Base-by-base conservation (phyloP, 2,888 invertebrate genomes). In the Venustoraphidia nigricollis region DNA sequence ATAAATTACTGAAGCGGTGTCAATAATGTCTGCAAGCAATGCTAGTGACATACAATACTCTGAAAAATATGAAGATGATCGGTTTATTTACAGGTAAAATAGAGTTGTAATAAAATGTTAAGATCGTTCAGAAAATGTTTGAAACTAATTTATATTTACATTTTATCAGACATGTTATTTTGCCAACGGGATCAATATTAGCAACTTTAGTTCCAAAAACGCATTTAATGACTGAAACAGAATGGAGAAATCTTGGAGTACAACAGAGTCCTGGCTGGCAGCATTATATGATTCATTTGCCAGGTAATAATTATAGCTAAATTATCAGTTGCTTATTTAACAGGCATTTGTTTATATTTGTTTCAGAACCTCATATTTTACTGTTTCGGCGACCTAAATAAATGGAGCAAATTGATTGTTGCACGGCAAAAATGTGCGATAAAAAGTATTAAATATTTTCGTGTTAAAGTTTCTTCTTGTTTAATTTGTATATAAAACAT, bases 171-270 rank as follows among this genome's bases (percentile, higher is more conserved):
- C 95, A 95, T 69, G 94, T 94, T 1, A 88, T 93, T 59, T 66
- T 95, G 36, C 92, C 94, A 2, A 17, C 17, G 17, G 17, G 17
- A 17, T 75, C 80, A 13, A 91, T 93, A 53, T 69, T 93, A 40
- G 86, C 90, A 0, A 83, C 83, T 53, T 68, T 83, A 46, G 91
- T 94, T 0, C 94, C 94, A 1, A 84, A 88, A 61, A 81, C 83
- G 0, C 93, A 93, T 62, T 69, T 94, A 44, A 91, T 95, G 91
- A 84, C 89, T 0, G 95, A 95, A 69, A 82, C 87, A 0, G 94
- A 95, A 66, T 95, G 95, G 94, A 74, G 94, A 51, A 88, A 90
- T 66, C 75, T 95, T 2, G 94, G 94, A 0, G 91, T 95, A 0
- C 92, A 93, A 62, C 94, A 94, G 64, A 91, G 91, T 62, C 91